Evolutionary conservation across 2,797 vertebrate genomes (phyloP), one percentile per base, ranked within the genome.

Genomic region (Rachycentron canadum): DNA sequence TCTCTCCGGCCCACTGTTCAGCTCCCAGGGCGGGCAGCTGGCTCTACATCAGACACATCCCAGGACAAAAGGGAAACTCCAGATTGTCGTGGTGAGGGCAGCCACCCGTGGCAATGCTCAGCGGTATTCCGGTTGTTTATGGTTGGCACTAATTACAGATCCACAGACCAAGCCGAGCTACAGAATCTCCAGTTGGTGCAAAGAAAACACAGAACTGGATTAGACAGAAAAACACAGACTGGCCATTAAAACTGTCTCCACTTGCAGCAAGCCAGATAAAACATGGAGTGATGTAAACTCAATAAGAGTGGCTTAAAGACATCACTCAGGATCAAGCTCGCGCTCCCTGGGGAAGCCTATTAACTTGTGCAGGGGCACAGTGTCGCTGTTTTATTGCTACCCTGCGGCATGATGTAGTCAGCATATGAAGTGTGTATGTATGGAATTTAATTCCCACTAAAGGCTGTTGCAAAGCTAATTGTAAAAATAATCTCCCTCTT

Each of bases 81-180:
- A 86, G 82, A 89, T 86, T 89, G 88, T 89, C 68, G 52, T 53
- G 83, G 89, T 84, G 78, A 90, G 77, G 65, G 79, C 86, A 90
- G 84, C 78, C 88, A 87, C 79, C 89, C 91, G 2, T 91, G 85
- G 87, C 86, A 84, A 67, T 50, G 69, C 86, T 82, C 84, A 38
- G 83, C 40, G 71, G 86, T 86, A 76, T 77, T 69, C 62, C 13
- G 40, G 61, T 84, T 90, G 89, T 92, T 93, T 91, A 90, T 84
- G 79, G 90, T 86, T 82, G 78, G 67, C 78, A 77, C 86, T 89
- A 93, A 93, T 93, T 90, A 90, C 81, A 90, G 83, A 87, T 81
- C 63, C 58, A 79, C 78, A 72, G 58, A 87, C 82, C 73, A 67
- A 68, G 63, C 75, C 71, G 10, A 71, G 70, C 62, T 61, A 38